These are phyloP conservation scores for Oryzias javanicus DNA, from an alignment of 2,113 vertebrate species.

Conservation along the genomic window DNA sequence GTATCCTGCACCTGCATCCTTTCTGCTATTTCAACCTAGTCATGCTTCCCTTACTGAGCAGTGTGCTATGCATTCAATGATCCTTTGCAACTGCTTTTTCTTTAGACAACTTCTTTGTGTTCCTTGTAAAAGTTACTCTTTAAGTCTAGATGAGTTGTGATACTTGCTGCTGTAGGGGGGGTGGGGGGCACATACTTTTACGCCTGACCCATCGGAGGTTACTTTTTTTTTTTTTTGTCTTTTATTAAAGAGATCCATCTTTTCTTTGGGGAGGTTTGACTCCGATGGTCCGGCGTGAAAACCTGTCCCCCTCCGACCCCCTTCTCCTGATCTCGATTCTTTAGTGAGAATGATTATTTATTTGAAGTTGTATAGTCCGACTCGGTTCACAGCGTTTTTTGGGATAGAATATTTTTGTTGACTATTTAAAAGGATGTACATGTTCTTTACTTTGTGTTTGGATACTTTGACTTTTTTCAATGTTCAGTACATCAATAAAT, in stretches of 20 bases:
- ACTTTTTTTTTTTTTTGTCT: conserved; percentile 28
- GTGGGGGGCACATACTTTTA: conserved; percentile 77
- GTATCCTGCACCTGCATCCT: conserved; percentile 86
- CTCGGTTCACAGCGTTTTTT: conserved; percentile 88
- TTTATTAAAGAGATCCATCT: conserved; percentile 31
- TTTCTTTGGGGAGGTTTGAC: conserved; percentile 25
- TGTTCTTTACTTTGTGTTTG: conserved; percentile 98
- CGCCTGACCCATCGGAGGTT: conserved; percentile 76
- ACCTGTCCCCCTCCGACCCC: conserved; percentile 82
- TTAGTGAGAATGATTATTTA: conserved; percentile 92
- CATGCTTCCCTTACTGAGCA: conserved; percentile 92
- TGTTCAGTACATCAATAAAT: conserved; percentile 99
- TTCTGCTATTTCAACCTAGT: conserved; percentile 88
- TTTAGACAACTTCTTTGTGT: conserved; percentile 69
- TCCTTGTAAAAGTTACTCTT: conserved; percentile 79
- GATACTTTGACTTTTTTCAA: conserved; percentile 94
- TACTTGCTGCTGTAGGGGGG: conserved; percentile 87
- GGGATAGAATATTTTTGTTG: conserved; percentile 90
- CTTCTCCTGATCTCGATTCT: conserved; percentile 83
- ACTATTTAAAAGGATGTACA: conserved; percentile 99
- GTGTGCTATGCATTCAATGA: conserved; percentile 96
- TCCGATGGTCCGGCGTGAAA: conserved; percentile 73
- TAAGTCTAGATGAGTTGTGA: conserved; percentile 90
- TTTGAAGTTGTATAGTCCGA: conserved; percentile 97
- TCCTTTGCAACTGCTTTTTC: conserved; percentile 85